Evolutionary conservation across 2,888 invertebrate genomes (phyloP).

Genomic region (Abrostola triplasia): DNA sequence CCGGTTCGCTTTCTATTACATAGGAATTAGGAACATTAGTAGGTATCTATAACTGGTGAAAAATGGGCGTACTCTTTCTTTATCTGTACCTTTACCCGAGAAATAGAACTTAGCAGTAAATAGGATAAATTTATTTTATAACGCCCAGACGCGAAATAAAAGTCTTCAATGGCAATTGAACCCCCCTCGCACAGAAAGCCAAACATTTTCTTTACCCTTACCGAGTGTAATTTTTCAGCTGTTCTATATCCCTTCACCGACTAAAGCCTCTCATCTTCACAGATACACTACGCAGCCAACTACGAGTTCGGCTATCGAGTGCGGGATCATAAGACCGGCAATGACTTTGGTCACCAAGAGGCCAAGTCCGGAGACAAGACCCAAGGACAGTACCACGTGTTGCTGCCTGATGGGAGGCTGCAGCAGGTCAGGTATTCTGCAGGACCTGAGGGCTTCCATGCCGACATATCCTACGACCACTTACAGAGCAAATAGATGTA

Average conservation of each 20-base stretch:
- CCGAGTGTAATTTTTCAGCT: too few relatives aligned
- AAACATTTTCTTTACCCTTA: too few relatives aligned
- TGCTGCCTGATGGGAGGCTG: slow-evolving; percentile 93
- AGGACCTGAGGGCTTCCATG: slow-evolving; percentile 93
- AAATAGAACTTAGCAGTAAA: too few relatives aligned
- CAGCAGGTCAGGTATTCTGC: slow-evolving; percentile 94
- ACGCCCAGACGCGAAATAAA: too few relatives aligned
- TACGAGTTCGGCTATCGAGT: slow-evolving; percentile 92
- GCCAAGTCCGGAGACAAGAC: slow-evolving; percentile 90
- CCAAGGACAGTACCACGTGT: slow-evolving; percentile 93
- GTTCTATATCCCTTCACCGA: not conserved
- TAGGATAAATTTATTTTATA: too few relatives aligned
- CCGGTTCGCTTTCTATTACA: too few relatives aligned
- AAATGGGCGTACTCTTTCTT: too few relatives aligned
- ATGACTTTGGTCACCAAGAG: slow-evolving; percentile 93
- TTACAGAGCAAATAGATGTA: slow-evolving; percentile 22
- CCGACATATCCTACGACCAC: slow-evolving; percentile 91
- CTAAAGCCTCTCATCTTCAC: slow-evolving; percentile 61
- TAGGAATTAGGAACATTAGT: too few relatives aligned
- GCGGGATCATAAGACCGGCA: slow-evolving; percentile 91
- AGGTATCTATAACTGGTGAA: too few relatives aligned
- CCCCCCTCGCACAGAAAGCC: too few relatives aligned
- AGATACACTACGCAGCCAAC: slow-evolving; percentile 89
- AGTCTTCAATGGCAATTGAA: too few relatives aligned
- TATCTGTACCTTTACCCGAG: too few relatives aligned